Evolutionary conservation across 2,797 vertebrate species (phyloP).

Genomic region (Syndactyla subalaris): DNA sequence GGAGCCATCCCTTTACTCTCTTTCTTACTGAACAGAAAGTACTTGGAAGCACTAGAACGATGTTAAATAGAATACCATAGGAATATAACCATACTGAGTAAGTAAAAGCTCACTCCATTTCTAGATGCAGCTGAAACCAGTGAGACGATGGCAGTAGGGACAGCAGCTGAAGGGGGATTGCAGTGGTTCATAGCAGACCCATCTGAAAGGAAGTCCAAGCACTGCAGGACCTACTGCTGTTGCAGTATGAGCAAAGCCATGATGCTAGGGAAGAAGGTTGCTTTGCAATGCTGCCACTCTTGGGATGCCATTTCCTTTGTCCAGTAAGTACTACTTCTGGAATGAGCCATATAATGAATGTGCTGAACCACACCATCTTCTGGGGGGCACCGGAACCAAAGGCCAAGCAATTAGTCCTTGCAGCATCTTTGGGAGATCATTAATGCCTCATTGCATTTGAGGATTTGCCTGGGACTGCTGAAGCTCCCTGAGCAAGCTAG

Average conservation of each 20-base stretch:
- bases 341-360: not conserved
- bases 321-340: not conserved
- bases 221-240: not conserved
- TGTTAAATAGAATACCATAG: not conserved
- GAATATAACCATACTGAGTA: not conserved
- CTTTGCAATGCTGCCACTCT: not conserved
- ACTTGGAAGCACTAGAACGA: not conserved
- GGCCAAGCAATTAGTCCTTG: not conserved
- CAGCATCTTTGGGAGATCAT: not conserved
- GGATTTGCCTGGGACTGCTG: not conserved
- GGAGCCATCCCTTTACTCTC: not conserved
- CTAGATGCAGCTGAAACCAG: not conserved
- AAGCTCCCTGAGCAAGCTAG: not conserved
- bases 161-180: not conserved
- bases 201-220: not conserved
- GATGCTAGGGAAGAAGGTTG: not conserved
- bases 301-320: not conserved
- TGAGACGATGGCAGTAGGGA: not conserved
- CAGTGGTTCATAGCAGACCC: not conserved
- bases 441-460: not conserved
- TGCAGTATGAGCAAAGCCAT: not conserved
- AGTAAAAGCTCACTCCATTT: not conserved
- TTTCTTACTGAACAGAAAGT: not conserved
- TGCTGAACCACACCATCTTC: not conserved
- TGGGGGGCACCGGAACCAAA: not conserved